Percentiles rank a stretch among this genome's conserved stretches.
Conservation (phyloP, 2,797 vertebrate species). For the Periparus ater region DNA sequence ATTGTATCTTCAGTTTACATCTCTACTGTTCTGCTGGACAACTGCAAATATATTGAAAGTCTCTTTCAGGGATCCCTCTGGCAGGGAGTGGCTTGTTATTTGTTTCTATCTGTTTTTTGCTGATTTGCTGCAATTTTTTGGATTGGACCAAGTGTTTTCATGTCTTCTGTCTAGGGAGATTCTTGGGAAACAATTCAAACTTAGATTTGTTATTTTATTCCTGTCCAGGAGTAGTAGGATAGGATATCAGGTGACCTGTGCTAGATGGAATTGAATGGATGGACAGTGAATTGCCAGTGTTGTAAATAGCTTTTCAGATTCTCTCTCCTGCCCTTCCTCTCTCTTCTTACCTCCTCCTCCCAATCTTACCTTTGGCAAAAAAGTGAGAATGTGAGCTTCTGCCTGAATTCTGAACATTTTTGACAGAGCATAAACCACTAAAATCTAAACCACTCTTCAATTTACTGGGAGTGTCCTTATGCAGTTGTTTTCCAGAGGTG, state of each 20-base stretch:
- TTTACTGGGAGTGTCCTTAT: background rate
- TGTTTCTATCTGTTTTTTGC: background rate
- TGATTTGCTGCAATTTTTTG: background rate
- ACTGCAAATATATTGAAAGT: background rate
- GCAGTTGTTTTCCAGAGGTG: background rate
- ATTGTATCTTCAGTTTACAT: background rate
- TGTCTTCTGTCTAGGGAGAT: background rate
- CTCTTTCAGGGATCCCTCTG: background rate
- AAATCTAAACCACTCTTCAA: background rate
- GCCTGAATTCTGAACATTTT: background rate
- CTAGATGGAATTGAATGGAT: background rate
- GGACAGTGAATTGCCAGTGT: background rate
- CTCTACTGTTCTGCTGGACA: background rate
- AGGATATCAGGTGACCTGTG: background rate
- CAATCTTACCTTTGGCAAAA: background rate
- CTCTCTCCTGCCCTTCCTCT: background rate
- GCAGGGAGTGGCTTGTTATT: background rate
- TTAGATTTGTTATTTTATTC: background rate
- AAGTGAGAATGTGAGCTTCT: background rate
- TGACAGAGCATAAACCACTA: background rate
- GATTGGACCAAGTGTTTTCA: background rate
- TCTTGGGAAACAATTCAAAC: background rate
- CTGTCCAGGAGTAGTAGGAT: background rate
- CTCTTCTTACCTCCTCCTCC: background rate
- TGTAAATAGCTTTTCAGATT: background rate